A percentile compares a stretch with the other conserved stretches of the same genome.
phyloP scores from a whole-genome alignment of 2,113 vertebrate species.

The Heloderma charlesbogerti region DNA sequence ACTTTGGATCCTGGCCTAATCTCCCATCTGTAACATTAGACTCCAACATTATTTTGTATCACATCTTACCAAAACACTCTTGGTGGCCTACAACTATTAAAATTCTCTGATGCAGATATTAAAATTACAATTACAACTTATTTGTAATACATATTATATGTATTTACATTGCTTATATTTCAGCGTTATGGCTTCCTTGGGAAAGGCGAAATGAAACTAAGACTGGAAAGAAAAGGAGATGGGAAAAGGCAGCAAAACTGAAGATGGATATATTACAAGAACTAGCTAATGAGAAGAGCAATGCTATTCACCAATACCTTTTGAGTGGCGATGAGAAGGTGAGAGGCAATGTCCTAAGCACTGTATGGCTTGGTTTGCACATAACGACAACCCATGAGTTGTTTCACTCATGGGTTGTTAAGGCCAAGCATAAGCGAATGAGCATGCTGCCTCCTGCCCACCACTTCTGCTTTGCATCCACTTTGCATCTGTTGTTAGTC shows the following conservation, averaged over 20 bases:
- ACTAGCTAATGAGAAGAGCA: slow-evolving; percentile 66
- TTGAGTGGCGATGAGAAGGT: slow-evolving; percentile 76
- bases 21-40: not conserved
- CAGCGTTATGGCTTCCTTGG: slow-evolving; percentile 64
- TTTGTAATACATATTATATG: not conserved
- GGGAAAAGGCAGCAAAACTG: slow-evolving; percentile 57
- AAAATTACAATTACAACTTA: not conserved
- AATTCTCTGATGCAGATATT: not conserved
- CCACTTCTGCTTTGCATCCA: not conserved
- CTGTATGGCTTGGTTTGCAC: not conserved
- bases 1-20: not conserved
- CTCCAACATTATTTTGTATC: not conserved
- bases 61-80: not conserved
- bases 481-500: no score
- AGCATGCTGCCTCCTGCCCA: no score
- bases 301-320: slow-evolving; percentile 71
- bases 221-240: slow-evolving; percentile 60
- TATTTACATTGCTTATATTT: slow-evolving; percentile 5
- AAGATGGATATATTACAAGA: slow-evolving; percentile 58
- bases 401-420: not conserved
- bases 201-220: slow-evolving; percentile 73
- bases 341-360: not conserved
- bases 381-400: no score
- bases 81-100: not conserved
- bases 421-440: no score